phyloP scores from a whole-genome alignment of 2,797 vertebrate species.

The Phrynocephalus guinanensis region DNA sequence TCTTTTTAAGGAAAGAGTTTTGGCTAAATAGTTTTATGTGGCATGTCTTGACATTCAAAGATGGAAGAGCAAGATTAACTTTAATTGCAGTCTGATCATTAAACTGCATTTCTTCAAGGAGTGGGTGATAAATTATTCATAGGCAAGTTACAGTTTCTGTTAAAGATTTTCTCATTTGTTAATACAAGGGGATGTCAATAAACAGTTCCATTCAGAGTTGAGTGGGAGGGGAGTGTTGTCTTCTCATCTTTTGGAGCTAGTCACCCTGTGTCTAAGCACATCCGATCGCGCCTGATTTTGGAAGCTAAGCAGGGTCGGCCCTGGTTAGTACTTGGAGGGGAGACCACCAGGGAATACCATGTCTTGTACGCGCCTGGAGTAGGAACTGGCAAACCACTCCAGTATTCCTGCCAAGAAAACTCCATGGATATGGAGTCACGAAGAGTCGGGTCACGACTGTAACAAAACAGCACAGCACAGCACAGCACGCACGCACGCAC shows the following conservation, averaged over 20 bases:
- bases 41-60: conserved; percentile 3
- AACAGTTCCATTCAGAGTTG: background rate
- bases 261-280: background rate
- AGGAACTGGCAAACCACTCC: no score
- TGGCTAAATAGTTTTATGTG: background rate
- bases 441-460: no score
- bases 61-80: conserved; percentile 13
- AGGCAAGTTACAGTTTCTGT: background rate
- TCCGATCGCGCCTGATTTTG: no score
- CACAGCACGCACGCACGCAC: no score
- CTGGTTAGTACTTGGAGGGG: no score
- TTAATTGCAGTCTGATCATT: conserved; percentile 18
- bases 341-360: no score
- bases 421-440: no score
- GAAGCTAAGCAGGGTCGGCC: no score
- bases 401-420: no score
- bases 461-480: no score
- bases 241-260: background rate
- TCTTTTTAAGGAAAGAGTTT: conserved; percentile 5
- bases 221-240: background rate
- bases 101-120: conserved; percentile 33
- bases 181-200: background rate
- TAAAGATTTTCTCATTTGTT: background rate
- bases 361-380: no score
- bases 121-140: background rate